A percentile compares a stretch with the other conserved stretches of the same genome.
phyloP scores from a whole-genome alignment of 2,888 invertebrate genomes.

The Drosophila colorata region DNA sequence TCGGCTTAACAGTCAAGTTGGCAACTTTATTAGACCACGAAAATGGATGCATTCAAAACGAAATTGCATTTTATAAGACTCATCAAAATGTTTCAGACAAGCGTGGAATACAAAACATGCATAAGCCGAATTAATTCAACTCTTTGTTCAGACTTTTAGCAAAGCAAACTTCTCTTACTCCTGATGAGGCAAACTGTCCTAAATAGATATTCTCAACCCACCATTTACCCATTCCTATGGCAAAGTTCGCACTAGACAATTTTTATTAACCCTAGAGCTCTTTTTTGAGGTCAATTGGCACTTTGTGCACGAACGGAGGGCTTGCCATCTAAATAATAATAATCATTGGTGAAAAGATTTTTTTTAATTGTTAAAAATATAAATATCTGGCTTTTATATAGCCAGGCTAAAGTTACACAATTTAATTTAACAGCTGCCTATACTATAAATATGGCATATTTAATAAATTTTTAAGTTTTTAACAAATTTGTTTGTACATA shows the following conservation, averaged over 20 bases:
- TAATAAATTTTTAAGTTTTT: slow-evolving; percentile 9
- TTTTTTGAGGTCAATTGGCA: too few relatives aligned
- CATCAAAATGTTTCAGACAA: slow-evolving; percentile 15
- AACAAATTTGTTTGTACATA: too few relatives aligned
- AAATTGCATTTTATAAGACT: slow-evolving; percentile 18
- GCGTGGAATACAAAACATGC: slow-evolving; percentile 21
- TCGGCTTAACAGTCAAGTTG: slow-evolving; percentile 19
- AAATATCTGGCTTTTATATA: neutral
- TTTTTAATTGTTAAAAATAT: neutral
- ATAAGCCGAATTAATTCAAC: neutral
- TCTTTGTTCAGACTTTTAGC: neutral
- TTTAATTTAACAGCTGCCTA: slow-evolving; percentile 5
- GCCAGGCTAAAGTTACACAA: neutral
- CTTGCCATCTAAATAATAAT: neutral
- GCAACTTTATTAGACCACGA: slow-evolving; percentile 17
- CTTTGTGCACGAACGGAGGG: too few relatives aligned
- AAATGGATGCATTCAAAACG: slow-evolving; percentile 23
- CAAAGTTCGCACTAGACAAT: too few relatives aligned
- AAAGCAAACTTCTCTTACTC: neutral
- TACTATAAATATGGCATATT: slow-evolving; percentile 11
- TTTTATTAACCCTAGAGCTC: neutral
- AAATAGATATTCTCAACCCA: too few relatives aligned
- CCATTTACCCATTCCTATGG: neutral
- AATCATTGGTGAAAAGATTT: neutral
- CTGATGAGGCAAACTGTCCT: neutral